These are phyloP conservation scores for Dascyllus trimaculatus DNA, from an alignment of 2,113 vertebrate genomes.

Conservation along the genomic window DNA sequence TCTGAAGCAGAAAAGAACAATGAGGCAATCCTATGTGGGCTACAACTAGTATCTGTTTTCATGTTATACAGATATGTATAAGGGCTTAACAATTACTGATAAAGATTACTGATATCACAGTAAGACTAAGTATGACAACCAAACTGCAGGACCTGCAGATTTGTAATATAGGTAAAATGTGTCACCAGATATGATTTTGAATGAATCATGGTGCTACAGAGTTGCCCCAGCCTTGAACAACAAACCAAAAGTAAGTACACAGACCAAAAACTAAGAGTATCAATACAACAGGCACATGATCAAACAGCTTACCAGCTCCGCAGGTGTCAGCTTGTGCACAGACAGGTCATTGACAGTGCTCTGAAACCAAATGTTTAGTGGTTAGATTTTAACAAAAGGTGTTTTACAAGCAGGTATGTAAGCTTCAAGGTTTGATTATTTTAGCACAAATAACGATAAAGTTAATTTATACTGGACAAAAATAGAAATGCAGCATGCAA, in stretches of 20 bases:
- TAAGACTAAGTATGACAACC: too few species aligned
- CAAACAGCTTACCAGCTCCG: constrained; percentile 88
- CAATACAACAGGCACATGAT: not conserved
- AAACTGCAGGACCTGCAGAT: too few species aligned
- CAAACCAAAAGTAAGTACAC: not conserved
- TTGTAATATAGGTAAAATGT: too few species aligned
- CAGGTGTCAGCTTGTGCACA: constrained; percentile 89
- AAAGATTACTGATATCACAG: too few species aligned
- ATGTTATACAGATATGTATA: not conserved
- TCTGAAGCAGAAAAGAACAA: constrained; percentile 71
- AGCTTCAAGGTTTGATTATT: too few species aligned
- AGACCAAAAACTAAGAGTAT: not conserved
- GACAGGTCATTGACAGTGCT: constrained; percentile 91
- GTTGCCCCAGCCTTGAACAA: not conserved
- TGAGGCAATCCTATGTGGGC: not conserved
- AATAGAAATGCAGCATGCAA: too few species aligned
- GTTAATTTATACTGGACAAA: too few species aligned
- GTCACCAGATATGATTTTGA: too few species aligned
- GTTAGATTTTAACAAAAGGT: not conserved
- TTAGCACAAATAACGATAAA: too few species aligned
- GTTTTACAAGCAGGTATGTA: not conserved
- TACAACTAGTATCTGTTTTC: not conserved
- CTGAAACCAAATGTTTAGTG: constrained; percentile 74
- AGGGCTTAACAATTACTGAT: too few species aligned
- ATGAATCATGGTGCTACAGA: too few species aligned